Conservation (phyloP, 2,113 vertebrate genomes). For the Gorsachius goisagi region DNA sequence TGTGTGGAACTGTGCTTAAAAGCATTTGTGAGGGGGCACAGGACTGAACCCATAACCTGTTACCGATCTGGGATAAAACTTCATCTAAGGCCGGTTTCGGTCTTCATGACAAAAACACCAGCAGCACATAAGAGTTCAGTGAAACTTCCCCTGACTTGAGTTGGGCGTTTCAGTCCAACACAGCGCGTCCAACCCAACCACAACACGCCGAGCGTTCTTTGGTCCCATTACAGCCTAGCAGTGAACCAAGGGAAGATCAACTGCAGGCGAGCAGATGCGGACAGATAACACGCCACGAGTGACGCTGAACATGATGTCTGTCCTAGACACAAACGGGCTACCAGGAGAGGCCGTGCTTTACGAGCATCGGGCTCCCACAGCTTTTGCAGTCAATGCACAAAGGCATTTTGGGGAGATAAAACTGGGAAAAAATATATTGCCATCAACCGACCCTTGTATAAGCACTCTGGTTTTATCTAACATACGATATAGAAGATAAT, state of each 20-base stretch:
- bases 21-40: background rate
- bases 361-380: background rate
- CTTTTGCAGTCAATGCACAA: background rate
- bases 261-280: background rate
- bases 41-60: background rate
- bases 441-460: fast-evolving
- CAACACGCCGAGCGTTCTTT: background rate
- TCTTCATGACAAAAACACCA: background rate
- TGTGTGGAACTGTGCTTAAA: background rate
- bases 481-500: background rate
- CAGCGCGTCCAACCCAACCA: background rate
- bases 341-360: background rate
- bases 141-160: background rate
- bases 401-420: background rate
- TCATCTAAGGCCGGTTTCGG: background rate
- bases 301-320: background rate
- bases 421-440: background rate
- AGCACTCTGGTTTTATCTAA: background rate
- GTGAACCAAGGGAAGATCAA: background rate
- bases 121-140: background rate
- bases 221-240: background rate
- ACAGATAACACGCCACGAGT: background rate
- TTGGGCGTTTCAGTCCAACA: background rate
- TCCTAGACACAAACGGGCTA: background rate
- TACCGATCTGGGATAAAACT: no score